Evolutionary conservation across 2,113 vertebrate species (phyloP).

Genomic region (Crotalus tigris): DNA sequence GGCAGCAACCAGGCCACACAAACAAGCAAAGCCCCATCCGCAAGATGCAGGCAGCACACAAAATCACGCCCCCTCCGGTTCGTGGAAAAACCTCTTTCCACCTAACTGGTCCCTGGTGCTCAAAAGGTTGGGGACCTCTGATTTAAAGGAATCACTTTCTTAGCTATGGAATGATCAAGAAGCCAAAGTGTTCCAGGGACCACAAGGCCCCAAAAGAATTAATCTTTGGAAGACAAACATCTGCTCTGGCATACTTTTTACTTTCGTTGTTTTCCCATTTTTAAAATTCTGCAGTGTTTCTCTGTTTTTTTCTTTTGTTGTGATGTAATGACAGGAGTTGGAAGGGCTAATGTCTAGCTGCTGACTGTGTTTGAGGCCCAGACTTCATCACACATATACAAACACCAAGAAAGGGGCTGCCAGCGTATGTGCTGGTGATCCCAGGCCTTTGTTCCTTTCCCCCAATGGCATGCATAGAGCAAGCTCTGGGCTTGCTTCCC

Average conservation of each 20-base stretch:
- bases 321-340: background rate
- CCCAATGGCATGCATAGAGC: background rate
- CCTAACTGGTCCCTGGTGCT: too few species aligned
- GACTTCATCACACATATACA: background rate
- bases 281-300: background rate
- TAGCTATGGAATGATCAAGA: slow-evolving; percentile 65
- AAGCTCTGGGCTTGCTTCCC: background rate
- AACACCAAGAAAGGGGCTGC: background rate
- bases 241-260: slow-evolving; percentile 49
- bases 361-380: background rate
- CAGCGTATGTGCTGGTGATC: background rate
- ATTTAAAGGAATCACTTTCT: slow-evolving; percentile 59
- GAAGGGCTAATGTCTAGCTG: background rate
- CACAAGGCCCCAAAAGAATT: slow-evolving; percentile 58
- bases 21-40: too few species aligned
- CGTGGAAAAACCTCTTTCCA: too few species aligned
- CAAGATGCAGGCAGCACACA: too few species aligned
- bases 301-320: background rate
- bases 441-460: background rate
- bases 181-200: slow-evolving; percentile 67
- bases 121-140: too few species aligned
- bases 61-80: too few species aligned
- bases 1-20: too few species aligned
- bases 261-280: slow-evolving; percentile 23
- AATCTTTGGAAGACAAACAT: slow-evolving; percentile 52